A percentile compares a stretch with the other conserved stretches of the same genome.
These are phyloP conservation scores for Ispidina lecontei DNA, from an alignment of 2,797 vertebrate species.

Conservation along the genomic window DNA sequence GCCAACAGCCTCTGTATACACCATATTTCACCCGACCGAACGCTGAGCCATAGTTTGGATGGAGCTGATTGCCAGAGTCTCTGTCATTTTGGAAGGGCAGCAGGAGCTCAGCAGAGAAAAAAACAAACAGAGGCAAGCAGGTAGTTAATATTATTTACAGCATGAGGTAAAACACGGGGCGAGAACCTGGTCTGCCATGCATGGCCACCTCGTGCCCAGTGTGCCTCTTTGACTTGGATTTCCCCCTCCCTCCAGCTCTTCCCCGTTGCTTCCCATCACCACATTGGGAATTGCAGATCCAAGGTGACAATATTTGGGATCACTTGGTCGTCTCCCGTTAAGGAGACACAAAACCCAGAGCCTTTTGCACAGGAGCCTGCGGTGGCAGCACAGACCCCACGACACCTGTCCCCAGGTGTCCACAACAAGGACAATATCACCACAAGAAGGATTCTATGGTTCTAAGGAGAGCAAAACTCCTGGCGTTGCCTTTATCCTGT, in stretches of 20 bases:
- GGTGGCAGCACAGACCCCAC: too few species aligned
- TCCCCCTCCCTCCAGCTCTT: neutral
- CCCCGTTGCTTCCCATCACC: neutral
- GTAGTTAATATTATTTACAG: neutral
- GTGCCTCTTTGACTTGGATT: neutral
- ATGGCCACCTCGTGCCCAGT: neutral
- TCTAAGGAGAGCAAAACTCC: neutral
- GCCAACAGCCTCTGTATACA: neutral
- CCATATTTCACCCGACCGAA: neutral
- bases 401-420: neutral
- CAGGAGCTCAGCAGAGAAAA: neutral
- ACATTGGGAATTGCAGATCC: neutral
- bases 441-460: too few species aligned
- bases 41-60: neutral
- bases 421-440: too few species aligned
- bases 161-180: accelerated
- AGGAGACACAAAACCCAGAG: neutral
- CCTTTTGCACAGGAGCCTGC: neutral
- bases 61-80: neutral
- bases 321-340: neutral
- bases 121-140: neutral
- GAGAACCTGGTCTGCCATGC: neutral
- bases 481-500: neutral
- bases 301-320: neutral
- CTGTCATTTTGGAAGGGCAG: neutral